Percentiles rank a stretch among this genome's conserved stretches.
Conservation (phyloP, 2,888 invertebrate species). For the Taenaris catops region DNA sequence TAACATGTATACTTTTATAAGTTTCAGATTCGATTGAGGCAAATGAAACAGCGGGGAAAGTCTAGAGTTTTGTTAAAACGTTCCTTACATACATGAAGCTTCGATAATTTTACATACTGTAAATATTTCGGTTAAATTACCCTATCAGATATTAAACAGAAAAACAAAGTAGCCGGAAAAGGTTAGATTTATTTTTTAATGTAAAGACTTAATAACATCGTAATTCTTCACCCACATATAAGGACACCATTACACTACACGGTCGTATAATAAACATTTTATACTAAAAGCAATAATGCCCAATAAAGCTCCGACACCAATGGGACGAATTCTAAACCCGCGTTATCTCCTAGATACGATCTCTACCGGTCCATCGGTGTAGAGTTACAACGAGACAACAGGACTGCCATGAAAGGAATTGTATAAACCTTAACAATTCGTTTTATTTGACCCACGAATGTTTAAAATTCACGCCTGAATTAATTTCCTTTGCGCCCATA, state of each 20-base stretch:
- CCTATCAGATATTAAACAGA: too few species aligned
- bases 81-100: too few species aligned
- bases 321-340: conserved; percentile 46
- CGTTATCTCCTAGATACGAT: conserved; percentile 58
- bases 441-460: conserved; percentile 42
- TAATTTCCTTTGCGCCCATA: conserved; percentile 41
- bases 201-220: too few species aligned
- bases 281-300: conserved; percentile 36
- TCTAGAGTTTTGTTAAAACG: too few species aligned
- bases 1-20: too few species aligned
- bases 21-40: too few species aligned
- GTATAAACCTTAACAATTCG: conserved; percentile 42
- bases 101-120: too few species aligned
- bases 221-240: background rate
- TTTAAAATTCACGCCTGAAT: conserved; percentile 60
- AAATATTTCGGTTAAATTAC: too few species aligned
- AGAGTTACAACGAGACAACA: conserved; percentile 54
- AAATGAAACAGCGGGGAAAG: too few species aligned
- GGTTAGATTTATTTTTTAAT: too few species aligned
- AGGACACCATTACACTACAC: conserved; percentile 14
- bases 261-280: conserved; percentile 20
- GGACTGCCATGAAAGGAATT: conserved; percentile 40
- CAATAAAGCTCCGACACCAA: conserved; percentile 31
- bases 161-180: too few species aligned
- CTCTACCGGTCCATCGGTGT: conserved; percentile 44